Percentiles rank a stretch among this genome's conserved stretches.
These are phyloP conservation scores for Acanthopagrus latus DNA, from an alignment of 2,797 vertebrate species.

Conservation along the genomic window DNA sequence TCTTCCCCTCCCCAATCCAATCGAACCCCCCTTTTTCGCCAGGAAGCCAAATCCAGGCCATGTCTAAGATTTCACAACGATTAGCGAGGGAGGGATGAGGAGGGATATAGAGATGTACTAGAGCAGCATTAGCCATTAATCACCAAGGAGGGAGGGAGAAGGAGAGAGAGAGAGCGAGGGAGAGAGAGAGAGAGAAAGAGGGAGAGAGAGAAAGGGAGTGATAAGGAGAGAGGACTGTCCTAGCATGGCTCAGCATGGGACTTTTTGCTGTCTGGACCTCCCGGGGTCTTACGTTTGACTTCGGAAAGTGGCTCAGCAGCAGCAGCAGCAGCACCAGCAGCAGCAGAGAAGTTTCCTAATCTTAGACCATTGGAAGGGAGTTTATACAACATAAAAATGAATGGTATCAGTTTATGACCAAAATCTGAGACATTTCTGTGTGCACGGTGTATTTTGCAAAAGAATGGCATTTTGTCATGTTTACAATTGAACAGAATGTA, in stretches of 20 bases:
- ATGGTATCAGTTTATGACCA: background rate
- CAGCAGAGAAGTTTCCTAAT: constrained; percentile 4
- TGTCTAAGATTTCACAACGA: constrained; percentile 86
- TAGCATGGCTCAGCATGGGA: constrained; percentile 59
- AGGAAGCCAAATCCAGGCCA: constrained; percentile 74
- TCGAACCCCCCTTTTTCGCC: constrained; percentile 27
- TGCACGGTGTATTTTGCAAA: constrained; percentile 14
- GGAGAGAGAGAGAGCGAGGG: constrained; percentile 16
- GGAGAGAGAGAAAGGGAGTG: constrained; percentile 16
- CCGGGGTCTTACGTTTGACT: constrained; percentile 47
- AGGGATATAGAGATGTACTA: constrained; percentile 84
- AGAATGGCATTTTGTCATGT: constrained; percentile 34
- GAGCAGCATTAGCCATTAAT: constrained; percentile 86
- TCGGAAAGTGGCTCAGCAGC: constrained; percentile 7
- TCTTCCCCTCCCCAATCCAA: constrained; percentile 6
- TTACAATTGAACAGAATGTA: constrained; percentile 59
- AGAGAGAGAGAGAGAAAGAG: constrained; percentile 8
- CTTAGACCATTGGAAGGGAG: background rate
- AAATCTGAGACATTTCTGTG: background rate
- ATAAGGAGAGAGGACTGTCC: constrained; percentile 44
- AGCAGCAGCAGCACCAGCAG: background rate
- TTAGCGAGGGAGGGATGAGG: constrained; percentile 79
- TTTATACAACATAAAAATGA: background rate
- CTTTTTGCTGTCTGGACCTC: constrained; percentile 71
- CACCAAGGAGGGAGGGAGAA: constrained; percentile 59